phyloP scores from a whole-genome alignment of 2,888 invertebrate species.

The Caenorhabditis sulstoni region DNA sequence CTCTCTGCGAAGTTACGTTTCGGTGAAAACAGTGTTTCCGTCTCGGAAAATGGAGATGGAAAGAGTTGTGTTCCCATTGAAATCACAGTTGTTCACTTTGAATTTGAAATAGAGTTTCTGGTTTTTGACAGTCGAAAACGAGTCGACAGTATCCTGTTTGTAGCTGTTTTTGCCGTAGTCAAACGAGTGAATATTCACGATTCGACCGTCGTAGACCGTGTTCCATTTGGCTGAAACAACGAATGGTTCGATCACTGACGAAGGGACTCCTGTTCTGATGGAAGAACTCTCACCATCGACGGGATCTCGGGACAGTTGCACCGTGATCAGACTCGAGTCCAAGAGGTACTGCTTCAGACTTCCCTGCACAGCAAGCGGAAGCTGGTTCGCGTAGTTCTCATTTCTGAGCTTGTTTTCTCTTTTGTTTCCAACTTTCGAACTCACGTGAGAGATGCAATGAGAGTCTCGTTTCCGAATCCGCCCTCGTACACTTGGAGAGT shows the following conservation, averaged over 20 bases:
- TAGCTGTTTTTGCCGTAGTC: slow-evolving; percentile 5
- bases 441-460: slow-evolving; percentile 8
- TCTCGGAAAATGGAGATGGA: not conserved
- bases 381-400: not conserved
- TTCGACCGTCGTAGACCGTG: slow-evolving; percentile 13
- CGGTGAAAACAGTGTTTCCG: not conserved
- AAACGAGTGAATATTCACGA: slow-evolving; percentile 13
- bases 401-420: not conserved
- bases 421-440: not conserved
- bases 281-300: not conserved
- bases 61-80: not conserved
- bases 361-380: slow-evolving; percentile 14
- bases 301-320: not conserved
- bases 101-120: slow-evolving; percentile 14
- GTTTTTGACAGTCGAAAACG: slow-evolving; percentile 3
- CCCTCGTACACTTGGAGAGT: slow-evolving; percentile 11
- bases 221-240: slow-evolving; percentile 16
- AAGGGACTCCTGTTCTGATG: not conserved
- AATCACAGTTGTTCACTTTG: slow-evolving; percentile 4
- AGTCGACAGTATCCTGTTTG: slow-evolving; percentile 10
- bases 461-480: not conserved
- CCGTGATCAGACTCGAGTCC: not conserved
- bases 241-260: not conserved
- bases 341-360: slow-evolving; percentile 13
- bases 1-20: not conserved